Base-by-base conservation (phyloP, 2,113 vertebrate genomes). In the Neopipo cinnamomea region DNA sequence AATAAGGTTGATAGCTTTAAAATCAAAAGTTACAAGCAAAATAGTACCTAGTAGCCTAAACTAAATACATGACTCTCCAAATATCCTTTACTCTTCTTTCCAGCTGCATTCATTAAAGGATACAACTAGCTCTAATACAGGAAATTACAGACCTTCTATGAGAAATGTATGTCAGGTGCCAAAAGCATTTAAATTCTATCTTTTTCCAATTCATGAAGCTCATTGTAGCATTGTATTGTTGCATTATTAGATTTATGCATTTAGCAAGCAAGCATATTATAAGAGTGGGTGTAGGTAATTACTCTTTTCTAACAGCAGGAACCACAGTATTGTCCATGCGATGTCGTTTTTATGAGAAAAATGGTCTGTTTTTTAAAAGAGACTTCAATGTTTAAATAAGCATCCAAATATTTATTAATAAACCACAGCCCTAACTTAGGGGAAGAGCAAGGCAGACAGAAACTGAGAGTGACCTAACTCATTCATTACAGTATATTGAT, bases 171-270 rank as follows among this genome's bases (percentile, higher is more conserved):
- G 91, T 94, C 97, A 97, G 96, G 95, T 98, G 96, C 97, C 97
- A 98, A 98, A 96, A 96, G 80, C 94, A 97, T 98, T 97, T 95
- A 96, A 97, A 98, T 97, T 97, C 73, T 33, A 74, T 96, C 95
- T 92, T 97, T 96, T 97, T 97, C 96, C 95, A 97, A 98, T 97
- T 97, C 96, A 95, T 96, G 96, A 97, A 95, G 94, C 83, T 96
- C 88, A 97, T 95, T 97, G 96, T 97, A 96, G 88, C 93, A 97
- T 67, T 88, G 89, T 97, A 97, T 96, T 97, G 88, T 95, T 95
- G 92, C 81, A 97, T 97, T 98, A 98, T 98, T 97, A 98, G 94
- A 97, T 97, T 97, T 97, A 92, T 94, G 90, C 95, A 97, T 97
- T 98, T 97, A 98, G 88, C 91, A 56, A 30, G 89, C 94, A 96